Evolutionary conservation across 2,888 invertebrate genomes (phyloP).

Genomic region (Cephalotes varians): DNA sequence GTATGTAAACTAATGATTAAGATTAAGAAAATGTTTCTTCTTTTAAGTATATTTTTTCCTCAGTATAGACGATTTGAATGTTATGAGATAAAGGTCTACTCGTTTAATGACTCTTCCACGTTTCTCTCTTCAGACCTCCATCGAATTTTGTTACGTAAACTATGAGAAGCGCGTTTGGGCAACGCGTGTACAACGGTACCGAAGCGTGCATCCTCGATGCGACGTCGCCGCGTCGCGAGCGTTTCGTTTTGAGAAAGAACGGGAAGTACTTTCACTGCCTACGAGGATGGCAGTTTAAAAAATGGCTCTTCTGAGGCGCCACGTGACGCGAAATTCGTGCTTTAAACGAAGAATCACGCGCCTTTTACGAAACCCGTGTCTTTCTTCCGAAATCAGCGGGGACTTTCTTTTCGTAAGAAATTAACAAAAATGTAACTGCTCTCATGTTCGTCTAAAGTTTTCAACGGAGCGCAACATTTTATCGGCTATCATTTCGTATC

Average conservation of each 20-base stretch:
- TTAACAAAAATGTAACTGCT: background rate
- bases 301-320: constrained; percentile 43
- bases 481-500: background rate
- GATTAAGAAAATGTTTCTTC: no score
- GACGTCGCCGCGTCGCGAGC: constrained; percentile 42
- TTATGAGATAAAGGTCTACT: background rate
- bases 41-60: no score
- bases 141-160: constrained; percentile 72
- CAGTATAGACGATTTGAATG: background rate
- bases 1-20: no score
- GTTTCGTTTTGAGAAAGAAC: constrained; percentile 78
- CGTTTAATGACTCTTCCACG: constrained; percentile 42
- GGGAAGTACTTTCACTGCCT: constrained; percentile 80
- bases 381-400: constrained; percentile 2
- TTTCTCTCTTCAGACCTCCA: constrained; percentile 66
- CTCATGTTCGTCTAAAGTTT: background rate
- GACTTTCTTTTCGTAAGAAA: background rate
- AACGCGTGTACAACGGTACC: constrained; percentile 69
- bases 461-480: background rate
- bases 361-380: constrained; percentile 25
- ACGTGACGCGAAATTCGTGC: constrained; percentile 38
- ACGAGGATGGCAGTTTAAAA: constrained; percentile 70
- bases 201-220: constrained; percentile 75
- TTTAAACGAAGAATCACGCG: constrained; percentile 39
- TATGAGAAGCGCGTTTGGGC: constrained; percentile 73